phyloP scores from a whole-genome alignment of 2,113 vertebrate genomes.

The Salvator merianae region DNA sequence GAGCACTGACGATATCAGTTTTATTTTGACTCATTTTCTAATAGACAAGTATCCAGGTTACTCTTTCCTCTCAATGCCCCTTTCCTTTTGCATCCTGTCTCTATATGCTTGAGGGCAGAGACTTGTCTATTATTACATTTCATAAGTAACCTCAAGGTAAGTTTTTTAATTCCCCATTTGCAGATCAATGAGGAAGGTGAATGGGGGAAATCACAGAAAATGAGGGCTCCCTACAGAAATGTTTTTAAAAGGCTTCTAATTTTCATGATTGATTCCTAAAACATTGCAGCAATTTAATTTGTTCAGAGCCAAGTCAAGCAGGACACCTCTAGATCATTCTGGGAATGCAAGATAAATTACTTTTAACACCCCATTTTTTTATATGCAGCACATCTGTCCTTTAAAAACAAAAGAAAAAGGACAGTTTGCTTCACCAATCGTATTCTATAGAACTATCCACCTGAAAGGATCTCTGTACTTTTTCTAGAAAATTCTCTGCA shows the following conservation, averaged over 20 bases:
- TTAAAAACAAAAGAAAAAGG: not conserved
- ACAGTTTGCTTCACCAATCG: not conserved
- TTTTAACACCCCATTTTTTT: not conserved
- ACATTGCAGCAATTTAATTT: not conserved
- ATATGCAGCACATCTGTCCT: not conserved
- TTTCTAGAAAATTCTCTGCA: not conserved
- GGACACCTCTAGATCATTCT: not conserved
- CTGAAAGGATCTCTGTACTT: fast-evolving
- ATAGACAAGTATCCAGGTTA: not conserved
- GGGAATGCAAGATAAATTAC: not conserved
- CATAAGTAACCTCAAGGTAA: too few species aligned
- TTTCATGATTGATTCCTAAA: not conserved
- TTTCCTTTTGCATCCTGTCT: too few species aligned
- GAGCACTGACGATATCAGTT: not conserved
- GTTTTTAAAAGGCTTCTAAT: not conserved
- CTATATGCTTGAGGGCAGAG: too few species aligned
- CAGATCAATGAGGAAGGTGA: too few species aligned
- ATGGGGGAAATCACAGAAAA: too few species aligned
- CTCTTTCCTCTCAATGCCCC: too few species aligned
- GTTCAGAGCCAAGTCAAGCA: not conserved
- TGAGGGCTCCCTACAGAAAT: too few species aligned
- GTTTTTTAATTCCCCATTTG: too few species aligned
- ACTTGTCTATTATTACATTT: too few species aligned
- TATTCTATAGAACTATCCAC: not conserved
- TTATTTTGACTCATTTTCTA: not conserved